Conservation (phyloP, 2,888 invertebrate genomes). For the Dusona sp. region DNA sequence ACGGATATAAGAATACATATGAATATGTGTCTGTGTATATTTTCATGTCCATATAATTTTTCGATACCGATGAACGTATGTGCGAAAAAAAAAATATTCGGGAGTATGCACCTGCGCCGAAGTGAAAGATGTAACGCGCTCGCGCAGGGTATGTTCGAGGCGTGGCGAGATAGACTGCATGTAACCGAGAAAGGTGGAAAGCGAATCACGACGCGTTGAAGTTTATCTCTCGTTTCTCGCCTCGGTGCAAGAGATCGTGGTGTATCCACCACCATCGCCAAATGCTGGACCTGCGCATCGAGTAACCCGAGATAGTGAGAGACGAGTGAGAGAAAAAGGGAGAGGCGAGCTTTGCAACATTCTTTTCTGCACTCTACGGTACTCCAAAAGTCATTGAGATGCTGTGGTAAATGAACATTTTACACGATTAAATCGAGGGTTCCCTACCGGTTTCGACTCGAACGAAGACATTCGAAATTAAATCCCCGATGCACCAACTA, state of each 20-base stretch:
- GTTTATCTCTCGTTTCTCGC: slow-evolving; percentile 65
- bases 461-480: slow-evolving; percentile 29
- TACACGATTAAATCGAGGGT: slow-evolving; percentile 53
- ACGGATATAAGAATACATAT: not conserved
- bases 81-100: not conserved
- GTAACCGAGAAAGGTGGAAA: slow-evolving; percentile 58
- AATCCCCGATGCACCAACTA: slow-evolving; percentile 28
- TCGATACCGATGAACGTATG: not conserved
- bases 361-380: slow-evolving; percentile 21
- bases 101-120: slow-evolving; percentile 61
- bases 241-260: slow-evolving; percentile 40
- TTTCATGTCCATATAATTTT: not conserved
- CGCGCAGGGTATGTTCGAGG: slow-evolving; percentile 61
- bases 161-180: slow-evolving; percentile 57
- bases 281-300: slow-evolving; percentile 58
- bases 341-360: slow-evolving; percentile 31
- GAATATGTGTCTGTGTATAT: not conserved
- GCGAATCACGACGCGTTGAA: slow-evolving; percentile 69
- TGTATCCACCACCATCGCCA: slow-evolving; percentile 44
- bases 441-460: not conserved
- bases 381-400: slow-evolving; percentile 36
- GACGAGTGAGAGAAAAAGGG: not conserved
- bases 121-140: slow-evolving; percentile 50
- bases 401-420: slow-evolving; percentile 47
- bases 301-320: slow-evolving; percentile 10